Evolutionary conservation across 2,113 vertebrate species (phyloP).

Genomic region (Patagioenas fasciata): DNA sequence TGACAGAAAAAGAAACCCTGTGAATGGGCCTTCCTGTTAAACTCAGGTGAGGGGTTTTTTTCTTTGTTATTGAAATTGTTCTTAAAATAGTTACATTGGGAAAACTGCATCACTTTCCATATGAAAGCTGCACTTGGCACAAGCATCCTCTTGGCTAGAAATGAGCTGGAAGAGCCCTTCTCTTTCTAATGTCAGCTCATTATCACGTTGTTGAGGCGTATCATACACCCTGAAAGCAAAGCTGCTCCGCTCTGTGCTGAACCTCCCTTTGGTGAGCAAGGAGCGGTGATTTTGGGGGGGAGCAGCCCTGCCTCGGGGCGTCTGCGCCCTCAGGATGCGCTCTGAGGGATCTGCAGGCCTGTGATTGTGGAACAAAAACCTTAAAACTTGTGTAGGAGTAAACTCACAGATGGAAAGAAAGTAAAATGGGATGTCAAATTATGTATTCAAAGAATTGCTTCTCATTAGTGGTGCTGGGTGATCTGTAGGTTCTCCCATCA

Average conservation of each 20-base stretch:
- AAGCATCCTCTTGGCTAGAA: not conserved
- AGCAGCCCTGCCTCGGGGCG: not conserved
- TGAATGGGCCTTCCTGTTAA: not conserved
- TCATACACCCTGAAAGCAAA: not conserved
- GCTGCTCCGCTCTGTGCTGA: not conserved
- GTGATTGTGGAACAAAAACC: not conserved
- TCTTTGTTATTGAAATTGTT: not conserved
- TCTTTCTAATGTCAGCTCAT: not conserved
- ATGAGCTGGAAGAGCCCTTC: not conserved
- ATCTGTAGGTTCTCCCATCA: not conserved
- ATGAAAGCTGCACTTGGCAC: not conserved
- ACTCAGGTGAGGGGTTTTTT: not conserved
- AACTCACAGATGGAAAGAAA: not conserved
- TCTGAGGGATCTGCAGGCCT: not conserved
- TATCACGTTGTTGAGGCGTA: fast-evolving
- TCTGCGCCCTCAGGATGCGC: not conserved
- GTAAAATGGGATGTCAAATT: not conserved
- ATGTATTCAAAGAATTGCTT: not conserved
- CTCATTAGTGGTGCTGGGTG: not conserved
- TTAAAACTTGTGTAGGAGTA: not conserved
- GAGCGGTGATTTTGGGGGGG: not conserved
- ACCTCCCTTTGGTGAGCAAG: not conserved
- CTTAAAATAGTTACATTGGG: not conserved
- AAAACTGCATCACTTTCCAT: not conserved
- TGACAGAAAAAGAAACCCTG: not conserved